A percentile compares a stretch with the other conserved stretches of the same genome.
Conservation (phyloP, 2,888 invertebrate genomes). For the Phorcus lineatus region DNA sequence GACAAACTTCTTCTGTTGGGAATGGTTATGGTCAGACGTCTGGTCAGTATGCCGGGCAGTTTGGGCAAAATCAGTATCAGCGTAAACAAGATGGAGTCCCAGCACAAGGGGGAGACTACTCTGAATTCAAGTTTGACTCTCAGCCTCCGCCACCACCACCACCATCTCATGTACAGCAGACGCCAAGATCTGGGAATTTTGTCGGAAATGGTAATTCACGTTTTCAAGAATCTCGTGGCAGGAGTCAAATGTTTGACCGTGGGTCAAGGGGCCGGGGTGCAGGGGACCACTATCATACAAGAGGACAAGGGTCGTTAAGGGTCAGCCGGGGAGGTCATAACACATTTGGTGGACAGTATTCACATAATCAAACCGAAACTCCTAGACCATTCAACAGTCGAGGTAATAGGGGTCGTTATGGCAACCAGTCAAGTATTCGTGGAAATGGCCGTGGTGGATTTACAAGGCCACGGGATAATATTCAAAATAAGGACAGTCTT, state of each 20-base stretch:
- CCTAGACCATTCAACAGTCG: background rate
- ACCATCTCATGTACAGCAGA: background rate
- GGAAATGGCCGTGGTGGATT: background rate
- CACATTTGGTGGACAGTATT: background rate
- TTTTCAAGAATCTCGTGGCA: background rate
- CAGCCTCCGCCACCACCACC: background rate
- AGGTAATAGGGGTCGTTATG: background rate
- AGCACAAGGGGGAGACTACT: conserved; percentile 22
- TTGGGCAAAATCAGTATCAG: conserved; percentile 21
- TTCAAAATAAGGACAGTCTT: background rate
- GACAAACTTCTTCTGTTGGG: background rate
- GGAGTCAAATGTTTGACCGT: conserved; percentile 25
- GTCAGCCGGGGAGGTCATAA: conserved; percentile 25
- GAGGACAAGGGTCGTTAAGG: conserved; percentile 23
- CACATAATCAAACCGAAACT: background rate
- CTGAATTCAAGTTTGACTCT: background rate
- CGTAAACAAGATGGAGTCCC: conserved; percentile 13
- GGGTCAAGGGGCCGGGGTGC: conserved; percentile 26
- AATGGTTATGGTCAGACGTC: background rate
- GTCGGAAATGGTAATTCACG: background rate
- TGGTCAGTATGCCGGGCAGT: background rate
- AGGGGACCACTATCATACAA: conserved; percentile 12
- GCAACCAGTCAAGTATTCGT: background rate
- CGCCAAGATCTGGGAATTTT: background rate
- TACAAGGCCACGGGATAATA: background rate